A percentile compares a stretch with the other conserved stretches of the same genome.
phyloP scores from a whole-genome alignment of 2,888 invertebrate species.

The Morpho deidamia region DNA sequence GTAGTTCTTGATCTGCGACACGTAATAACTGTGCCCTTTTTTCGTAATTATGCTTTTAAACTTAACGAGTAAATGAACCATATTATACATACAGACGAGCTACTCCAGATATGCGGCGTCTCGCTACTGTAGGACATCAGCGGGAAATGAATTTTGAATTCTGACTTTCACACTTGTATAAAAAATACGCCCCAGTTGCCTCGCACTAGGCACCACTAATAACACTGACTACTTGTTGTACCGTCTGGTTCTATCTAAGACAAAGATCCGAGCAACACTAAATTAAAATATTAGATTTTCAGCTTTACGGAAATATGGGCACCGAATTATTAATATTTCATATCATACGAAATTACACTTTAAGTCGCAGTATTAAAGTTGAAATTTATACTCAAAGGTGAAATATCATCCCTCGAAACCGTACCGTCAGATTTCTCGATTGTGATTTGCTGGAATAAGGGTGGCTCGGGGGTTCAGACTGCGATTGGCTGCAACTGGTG shows the following conservation, averaged over 20 bases:
- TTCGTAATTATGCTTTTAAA: no score
- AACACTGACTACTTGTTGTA: background rate
- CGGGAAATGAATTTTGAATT: constrained; percentile 77
- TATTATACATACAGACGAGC: constrained; percentile 59
- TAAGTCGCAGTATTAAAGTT: background rate
- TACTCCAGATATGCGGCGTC: constrained; percentile 76
- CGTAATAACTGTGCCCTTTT: no score
- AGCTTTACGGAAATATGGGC: constrained; percentile 39
- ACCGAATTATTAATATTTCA: constrained; percentile 49
- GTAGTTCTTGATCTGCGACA: no score
- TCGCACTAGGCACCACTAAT: constrained; percentile 19
- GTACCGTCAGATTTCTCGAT: constrained; percentile 54
- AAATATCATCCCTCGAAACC: constrained; percentile 40
- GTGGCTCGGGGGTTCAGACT: constrained; percentile 41
- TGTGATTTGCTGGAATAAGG: constrained; percentile 49
- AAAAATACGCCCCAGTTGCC: constrained; percentile 28
- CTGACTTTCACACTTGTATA: constrained; percentile 31
- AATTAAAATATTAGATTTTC: constrained; percentile 57
- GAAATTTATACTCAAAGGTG: constrained; percentile 18
- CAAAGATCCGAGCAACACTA: constrained; percentile 45
- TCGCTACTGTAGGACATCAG: constrained; percentile 77
- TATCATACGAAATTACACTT: constrained; percentile 25
- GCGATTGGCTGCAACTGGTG: constrained; percentile 60
- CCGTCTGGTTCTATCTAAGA: constrained; percentile 18
- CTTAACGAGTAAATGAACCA: no score